Conservation (phyloP, 2,113 vertebrate genomes). For the Melanerpes aurifrons region DNA sequence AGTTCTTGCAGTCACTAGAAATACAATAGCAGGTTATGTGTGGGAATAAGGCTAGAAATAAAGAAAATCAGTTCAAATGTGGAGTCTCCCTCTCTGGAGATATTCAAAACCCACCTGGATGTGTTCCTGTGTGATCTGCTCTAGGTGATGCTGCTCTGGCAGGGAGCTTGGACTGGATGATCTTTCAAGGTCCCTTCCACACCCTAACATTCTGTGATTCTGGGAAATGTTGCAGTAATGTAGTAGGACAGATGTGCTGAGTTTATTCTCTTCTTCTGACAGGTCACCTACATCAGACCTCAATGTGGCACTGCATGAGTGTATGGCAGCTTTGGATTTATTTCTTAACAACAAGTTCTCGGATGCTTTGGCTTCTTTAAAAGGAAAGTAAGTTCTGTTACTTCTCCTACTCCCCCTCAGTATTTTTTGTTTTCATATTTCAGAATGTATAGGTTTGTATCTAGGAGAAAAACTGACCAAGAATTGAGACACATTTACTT, state of each 20-base stretch:
- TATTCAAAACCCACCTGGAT: too few species aligned
- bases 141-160: too few species aligned
- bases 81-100: too few species aligned
- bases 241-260: neutral
- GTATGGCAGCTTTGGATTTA: slow-evolving; percentile 91
- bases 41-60: neutral
- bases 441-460: neutral
- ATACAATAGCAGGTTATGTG: neutral
- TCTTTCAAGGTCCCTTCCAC: too few species aligned
- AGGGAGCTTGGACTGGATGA: too few species aligned
- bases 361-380: slow-evolving; percentile 87
- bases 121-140: too few species aligned
- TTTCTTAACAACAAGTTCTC: slow-evolving; percentile 95
- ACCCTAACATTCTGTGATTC: too few species aligned
- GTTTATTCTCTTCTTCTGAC: slow-evolving; percentile 19
- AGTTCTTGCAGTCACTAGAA: neutral
- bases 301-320: slow-evolving; percentile 88
- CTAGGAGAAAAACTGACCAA: neutral
- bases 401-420: neutral
- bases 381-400: slow-evolving; percentile 82
- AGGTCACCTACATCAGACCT: slow-evolving; percentile 84
- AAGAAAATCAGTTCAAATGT: neutral
- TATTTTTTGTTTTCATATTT: neutral
- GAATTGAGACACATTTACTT: neutral
- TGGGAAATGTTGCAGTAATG: neutral